Percentiles rank a stretch among this genome's conserved stretches.
Conservation (phyloP, 2,888 invertebrate genomes). For the Lapara coniferarum region DNA sequence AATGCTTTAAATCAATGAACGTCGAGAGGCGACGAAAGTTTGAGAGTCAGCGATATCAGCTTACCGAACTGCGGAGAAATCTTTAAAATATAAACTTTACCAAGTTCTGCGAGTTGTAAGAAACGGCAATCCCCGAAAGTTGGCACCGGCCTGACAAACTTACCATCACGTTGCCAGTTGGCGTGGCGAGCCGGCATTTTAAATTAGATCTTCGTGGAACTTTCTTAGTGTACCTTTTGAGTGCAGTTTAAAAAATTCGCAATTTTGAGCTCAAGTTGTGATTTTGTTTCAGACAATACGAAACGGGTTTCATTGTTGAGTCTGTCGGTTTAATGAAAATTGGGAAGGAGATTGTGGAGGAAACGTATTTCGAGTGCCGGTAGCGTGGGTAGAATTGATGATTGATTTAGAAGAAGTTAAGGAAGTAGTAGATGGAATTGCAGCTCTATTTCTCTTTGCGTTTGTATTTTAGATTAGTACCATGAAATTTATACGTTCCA, state of each 20-base stretch:
- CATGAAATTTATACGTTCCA: no score
- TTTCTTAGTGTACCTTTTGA: conserved; percentile 7
- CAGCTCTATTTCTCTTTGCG: no score
- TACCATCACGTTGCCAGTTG: conserved; percentile 1
- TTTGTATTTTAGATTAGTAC: no score
- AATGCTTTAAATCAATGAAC: neutral
- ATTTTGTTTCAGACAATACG: conserved; percentile 3
- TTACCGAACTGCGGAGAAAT: conserved; percentile 9
- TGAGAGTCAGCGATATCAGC: neutral
- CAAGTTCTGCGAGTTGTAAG: neutral
- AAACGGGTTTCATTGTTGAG: neutral
- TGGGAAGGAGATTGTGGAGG: neutral
- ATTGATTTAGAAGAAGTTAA: no score
- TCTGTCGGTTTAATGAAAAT: conserved; percentile 9
- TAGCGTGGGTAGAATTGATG: neutral
- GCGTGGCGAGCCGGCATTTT: neutral
- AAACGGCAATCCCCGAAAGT: conserved; percentile 12
- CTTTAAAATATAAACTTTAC: conserved; percentile 21
- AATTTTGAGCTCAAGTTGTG: neutral
- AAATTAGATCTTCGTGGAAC: conserved; percentile 8
- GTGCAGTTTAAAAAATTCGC: conserved; percentile 13
- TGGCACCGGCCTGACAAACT: neutral
- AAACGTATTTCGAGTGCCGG: neutral
- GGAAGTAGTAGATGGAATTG: no score
- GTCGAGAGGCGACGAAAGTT: neutral